phyloP scores from a whole-genome alignment of 2,888 invertebrate genomes.

The Smittia aterrima region DNA sequence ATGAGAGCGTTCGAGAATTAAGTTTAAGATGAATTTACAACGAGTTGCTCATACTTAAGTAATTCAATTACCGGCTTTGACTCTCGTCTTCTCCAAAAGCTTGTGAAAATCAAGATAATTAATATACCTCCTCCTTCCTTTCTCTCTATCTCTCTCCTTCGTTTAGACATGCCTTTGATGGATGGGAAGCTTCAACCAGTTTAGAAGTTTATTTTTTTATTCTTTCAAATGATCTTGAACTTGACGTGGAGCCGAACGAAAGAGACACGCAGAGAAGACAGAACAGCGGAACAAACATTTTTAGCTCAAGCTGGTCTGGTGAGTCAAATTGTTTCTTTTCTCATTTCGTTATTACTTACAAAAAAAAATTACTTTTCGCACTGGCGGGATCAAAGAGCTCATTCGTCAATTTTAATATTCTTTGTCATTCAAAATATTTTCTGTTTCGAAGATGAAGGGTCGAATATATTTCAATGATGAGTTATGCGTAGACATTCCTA shows the following conservation, averaged over 20 bases:
- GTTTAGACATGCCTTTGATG: slow-evolving; percentile 30
- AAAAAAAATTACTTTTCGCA: background rate
- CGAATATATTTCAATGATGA: background rate
- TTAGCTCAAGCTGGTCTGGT: background rate
- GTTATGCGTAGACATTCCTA: background rate
- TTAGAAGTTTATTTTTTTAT: background rate
- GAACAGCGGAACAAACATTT: background rate
- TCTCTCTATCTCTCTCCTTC: background rate
- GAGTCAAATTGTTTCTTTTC: slow-evolving; percentile 14
- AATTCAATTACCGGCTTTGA: too few relatives aligned
- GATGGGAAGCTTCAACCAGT: slow-evolving; percentile 35
- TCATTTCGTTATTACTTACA: background rate
- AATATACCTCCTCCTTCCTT: background rate
- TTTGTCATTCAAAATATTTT: slow-evolving; percentile 29
- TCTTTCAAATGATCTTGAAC: slow-evolving; percentile 35
- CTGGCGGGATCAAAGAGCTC: slow-evolving; percentile 14
- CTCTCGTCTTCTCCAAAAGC: too few relatives aligned
- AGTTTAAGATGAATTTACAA: too few relatives aligned
- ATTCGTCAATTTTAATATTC: slow-evolving; percentile 25
- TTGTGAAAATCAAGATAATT: background rate
- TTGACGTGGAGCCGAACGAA: slow-evolving; percentile 20
- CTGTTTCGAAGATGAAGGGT: background rate
- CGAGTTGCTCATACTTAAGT: too few relatives aligned
- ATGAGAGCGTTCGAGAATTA: too few relatives aligned
- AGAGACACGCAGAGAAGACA: background rate